phyloP scores from a whole-genome alignment of 37 sponge, comb jelly and placozoan genomes.

The Ephydatia muelleri region DNA sequence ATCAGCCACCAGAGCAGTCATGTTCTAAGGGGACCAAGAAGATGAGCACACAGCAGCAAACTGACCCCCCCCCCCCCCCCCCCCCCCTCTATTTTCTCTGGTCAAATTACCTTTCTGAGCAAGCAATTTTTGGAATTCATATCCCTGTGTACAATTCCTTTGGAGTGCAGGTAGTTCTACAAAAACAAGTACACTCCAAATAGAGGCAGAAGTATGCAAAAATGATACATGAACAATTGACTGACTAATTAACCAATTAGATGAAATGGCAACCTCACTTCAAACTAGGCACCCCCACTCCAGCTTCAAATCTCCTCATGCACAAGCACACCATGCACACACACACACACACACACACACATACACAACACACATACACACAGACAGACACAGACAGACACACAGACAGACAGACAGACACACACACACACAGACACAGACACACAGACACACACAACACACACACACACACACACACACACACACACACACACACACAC shows the following conservation, averaged over 20 bases:
- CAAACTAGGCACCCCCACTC: neutral
- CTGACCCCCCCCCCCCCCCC: neutral
- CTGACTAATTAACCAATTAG: neutral
- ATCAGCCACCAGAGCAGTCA: conserved; percentile 84
- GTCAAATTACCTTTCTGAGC: conserved; percentile 61
- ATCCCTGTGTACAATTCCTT: conserved; percentile 81
- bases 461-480: conserved; percentile 1
- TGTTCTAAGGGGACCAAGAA: conserved; percentile 35
- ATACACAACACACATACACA: neutral
- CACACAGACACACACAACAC: neutral
- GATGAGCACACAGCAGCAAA: neutral
- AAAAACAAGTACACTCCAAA: neutral
- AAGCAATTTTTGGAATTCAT: conserved; percentile 86
- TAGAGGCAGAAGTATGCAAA: neutral
- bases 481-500: neutral
- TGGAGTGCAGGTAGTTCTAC: conserved; percentile 80
- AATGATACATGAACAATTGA: neutral
- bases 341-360: too few species aligned
- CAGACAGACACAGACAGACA: neutral
- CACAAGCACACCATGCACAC: neutral
- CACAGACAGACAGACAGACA: neutral
- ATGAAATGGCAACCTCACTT: neutral
- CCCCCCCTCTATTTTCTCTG: too few species aligned
- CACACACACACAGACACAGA: neutral
- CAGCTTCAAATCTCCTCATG: neutral